Base-by-base conservation (phyloP, 2,113 vertebrate genomes). In the Ia io region DNA sequence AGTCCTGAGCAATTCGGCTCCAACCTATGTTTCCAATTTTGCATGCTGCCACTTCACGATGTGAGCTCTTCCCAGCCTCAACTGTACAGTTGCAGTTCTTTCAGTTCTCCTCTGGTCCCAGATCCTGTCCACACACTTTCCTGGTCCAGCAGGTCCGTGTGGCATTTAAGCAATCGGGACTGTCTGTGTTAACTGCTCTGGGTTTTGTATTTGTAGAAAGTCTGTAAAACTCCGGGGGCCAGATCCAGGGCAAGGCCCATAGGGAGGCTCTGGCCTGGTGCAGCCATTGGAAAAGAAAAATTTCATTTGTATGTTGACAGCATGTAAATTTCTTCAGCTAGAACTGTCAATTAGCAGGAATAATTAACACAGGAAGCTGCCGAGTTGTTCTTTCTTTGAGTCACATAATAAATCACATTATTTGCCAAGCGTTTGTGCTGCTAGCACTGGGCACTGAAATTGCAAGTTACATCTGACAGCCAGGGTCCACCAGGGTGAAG, bases 291-390 rank as follows among this genome's bases (percentile, higher is more conserved):
- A 11, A 69, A 18, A 37, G 76, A 80, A 87, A 56, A 25, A 37
- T 86, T 16, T 65, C 17, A 30, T 63, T 61, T 77, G 42, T 9
- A 7, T 56, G 67, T 70, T 91, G 94, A 95, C 69, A 79, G 77
- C 53, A 30, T 37, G 53, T 4, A 18, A 4, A 30, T 86, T 88
- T 92, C 87, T 94, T 84, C 18, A n/a, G 86, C 74, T 84, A 74
- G 69, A 89, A 73, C n/a, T 40, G 76, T 93, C 25, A 20, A 20
- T 86, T 82, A 96, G 82, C 65, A 63, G 85, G 79, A 79, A 83
- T n/a, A 56, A 67, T 53, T 61, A 71, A 83, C 63, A 40, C 35
- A 59, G 87, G 89, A 85, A 91, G 92, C 83, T 51, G 37, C 69
- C 47, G 79, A 51, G 16, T 59, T 82, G n/a, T 76, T 90, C 49